Conservation (phyloP, 2,113 vertebrate species). For the Nerophis ophidion region DNA sequence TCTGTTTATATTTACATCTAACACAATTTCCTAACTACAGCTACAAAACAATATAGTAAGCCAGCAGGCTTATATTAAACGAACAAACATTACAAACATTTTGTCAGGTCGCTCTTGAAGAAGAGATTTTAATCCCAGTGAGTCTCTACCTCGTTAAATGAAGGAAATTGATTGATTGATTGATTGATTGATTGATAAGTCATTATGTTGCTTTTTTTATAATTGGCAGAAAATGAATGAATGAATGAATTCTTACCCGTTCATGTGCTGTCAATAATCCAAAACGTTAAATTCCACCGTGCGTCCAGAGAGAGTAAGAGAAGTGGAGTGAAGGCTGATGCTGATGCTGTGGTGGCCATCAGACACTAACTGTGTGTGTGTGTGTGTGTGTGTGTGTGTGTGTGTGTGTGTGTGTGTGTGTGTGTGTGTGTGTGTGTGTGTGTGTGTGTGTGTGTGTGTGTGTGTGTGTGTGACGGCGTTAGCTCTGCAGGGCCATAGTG, state of each 20-base stretch:
- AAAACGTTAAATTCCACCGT: conserved; percentile 37
- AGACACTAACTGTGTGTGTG: background rate
- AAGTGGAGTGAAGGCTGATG: conserved; percentile 1
- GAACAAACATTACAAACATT: conserved; percentile 5
- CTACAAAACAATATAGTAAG: background rate
- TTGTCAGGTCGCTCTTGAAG: no score
- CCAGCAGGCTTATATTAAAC: background rate
- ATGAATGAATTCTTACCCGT: conserved; percentile 38
- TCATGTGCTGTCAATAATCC: conserved; percentile 30
- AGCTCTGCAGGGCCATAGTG: conserved; percentile 55
- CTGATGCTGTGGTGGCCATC: conserved; percentile 17
- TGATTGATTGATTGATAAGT: conserved; percentile 4
- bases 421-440: no score
- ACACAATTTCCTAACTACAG: no score
- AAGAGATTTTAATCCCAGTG: no score
- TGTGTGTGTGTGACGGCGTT: conserved; percentile 46
- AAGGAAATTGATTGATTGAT: no score
- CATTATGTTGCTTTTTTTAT: conserved; percentile 17
- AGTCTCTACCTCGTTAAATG: no score
- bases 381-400: no score
- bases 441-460: no score
- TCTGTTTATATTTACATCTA: no score
- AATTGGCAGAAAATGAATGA: background rate
- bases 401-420: no score
- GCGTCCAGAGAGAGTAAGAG: background rate